Evolutionary conservation across 37 sponge, comb jelly and placozoan genomes (phyloP), one percentile per base, ranked within the genome.

Genomic region (Cladorhizidae sp.): DNA sequence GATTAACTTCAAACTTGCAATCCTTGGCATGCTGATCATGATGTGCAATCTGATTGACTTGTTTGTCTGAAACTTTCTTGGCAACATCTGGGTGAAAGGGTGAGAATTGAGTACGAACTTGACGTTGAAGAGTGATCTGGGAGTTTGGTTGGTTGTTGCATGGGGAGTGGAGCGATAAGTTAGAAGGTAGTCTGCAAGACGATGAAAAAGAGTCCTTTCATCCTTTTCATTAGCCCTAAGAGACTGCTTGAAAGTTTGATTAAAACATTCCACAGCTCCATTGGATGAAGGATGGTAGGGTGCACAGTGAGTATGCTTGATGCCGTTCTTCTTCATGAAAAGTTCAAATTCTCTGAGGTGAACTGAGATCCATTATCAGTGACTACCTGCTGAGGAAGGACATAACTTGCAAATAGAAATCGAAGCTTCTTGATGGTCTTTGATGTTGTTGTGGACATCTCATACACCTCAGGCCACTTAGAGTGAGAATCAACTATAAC

Each of bases 331-430:
- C 21, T 57, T 52, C 6, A 78, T 23, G 54, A 85, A 70, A 14
- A 29, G 42, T 15, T 23, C 22, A n/a, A 85, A 78, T 32, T 85
- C 79, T 56, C 79, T 41, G 79, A 40, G 20, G 51, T 38, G 36
- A 85, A 85, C 63, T 85, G 86, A 2, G 79, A 72, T 35, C 86
- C 86, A 78, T 85, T 85, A 41, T 78, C 86, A 50, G 72, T 41
- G 25, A 78, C 79, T 25, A 85, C 36, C 64, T 78, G 74, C 72
- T 15, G 63, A 28, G 79, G 86, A 35, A 85, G 40, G 0, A 79
- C 70, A 67, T 73, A 85, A 14, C 62, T 41, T 1, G 73, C 70
- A 54, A 85, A 78, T 31, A 85, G n/a, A 22, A 40, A 25, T 37
- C 52, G 59, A 25, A 85, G 72, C 9, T 26, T 79, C 61, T 70